Evolutionary conservation across 2,113 vertebrate genomes (phyloP).

Genomic region (Heterocephalus glaber): DNA sequence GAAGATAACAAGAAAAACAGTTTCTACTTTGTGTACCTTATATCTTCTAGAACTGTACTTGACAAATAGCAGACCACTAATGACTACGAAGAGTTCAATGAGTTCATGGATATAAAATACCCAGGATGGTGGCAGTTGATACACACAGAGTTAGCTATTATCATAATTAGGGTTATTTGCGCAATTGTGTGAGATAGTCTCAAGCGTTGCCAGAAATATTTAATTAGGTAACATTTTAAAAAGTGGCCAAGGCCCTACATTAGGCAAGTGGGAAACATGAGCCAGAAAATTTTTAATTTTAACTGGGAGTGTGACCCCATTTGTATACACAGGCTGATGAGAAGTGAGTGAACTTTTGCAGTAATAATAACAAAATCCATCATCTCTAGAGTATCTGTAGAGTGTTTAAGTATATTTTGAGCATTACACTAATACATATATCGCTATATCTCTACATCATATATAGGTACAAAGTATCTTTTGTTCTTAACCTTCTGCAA

Average conservation of each 20-base stretch:
- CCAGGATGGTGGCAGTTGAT: background rate
- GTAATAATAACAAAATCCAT: slow-evolving; percentile 6
- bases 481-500: slow-evolving; percentile 55
- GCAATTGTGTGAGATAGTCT: background rate
- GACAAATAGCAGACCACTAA: accelerated
- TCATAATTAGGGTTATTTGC: slow-evolving; percentile 29
- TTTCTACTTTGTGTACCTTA: background rate
- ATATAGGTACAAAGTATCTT: slow-evolving; percentile 1
- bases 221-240: slow-evolving; percentile 54
- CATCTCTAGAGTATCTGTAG: background rate
- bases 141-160: background rate
- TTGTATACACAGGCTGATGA: slow-evolving; percentile 27
- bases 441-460: background rate
- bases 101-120: background rate
- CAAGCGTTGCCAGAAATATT: slow-evolving; percentile 43
- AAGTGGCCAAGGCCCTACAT: slow-evolving; percentile 44
- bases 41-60: background rate
- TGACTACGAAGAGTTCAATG: background rate
- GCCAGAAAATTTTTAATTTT: slow-evolving; percentile 61
- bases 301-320: slow-evolving; percentile 37
- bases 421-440: background rate
- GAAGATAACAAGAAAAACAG: background rate
- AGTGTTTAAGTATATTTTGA: background rate
- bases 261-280: slow-evolving; percentile 17
- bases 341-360: background rate